Base-by-base conservation (phyloP, 2,888 invertebrate species). In the Morpho deidamia region DNA sequence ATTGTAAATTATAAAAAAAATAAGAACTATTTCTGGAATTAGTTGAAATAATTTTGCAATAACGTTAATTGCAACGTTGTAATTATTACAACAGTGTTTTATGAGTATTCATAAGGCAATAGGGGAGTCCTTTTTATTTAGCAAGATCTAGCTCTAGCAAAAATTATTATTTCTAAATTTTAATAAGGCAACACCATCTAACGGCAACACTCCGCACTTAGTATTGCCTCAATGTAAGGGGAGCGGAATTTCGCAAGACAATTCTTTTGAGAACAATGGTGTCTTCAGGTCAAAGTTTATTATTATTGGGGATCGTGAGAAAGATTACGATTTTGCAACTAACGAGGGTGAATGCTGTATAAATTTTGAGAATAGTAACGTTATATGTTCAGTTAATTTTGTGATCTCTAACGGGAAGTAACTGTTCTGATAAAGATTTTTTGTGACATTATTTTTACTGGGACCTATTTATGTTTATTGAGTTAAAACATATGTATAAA, bases 361-460 rank as follows among this genome's bases (percentile, higher is more conserved):
- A 88, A 70, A 85, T 72, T 78, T 78, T 73, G 70, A 68, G 55
- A 57, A 65, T 64, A 23, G 14, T 71, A 71, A 69, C 66, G 62
- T 74, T 74, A 60, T 44, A 61, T 59, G 76, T 76, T 83, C 76
- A 88, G 86, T 86, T 81, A 79, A 71, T 69, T 72, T 68, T 62
- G 69, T 66, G 72, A 73, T 72, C 64, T 66, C 70, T 68, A 76
- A 67, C 79, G 83, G 87, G 84, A 86, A 83, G 86, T 87, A 79
- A 76, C 78, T 59, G 56, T 59, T 40, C 72, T 69, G 37, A 3
- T 7, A n/a, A 37, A 10, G 2, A n/a, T 37, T 7, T 7, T 10
- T 37, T 8, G 8, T 37, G n/a, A 37, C 37, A n/a, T 3, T 4
- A 37, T n/a, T 37, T 37, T 37, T 10, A 37, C n/a, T 10, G 37